Evolutionary conservation across 2,113 vertebrate genomes (phyloP).

Genomic region (Dolichotis patagonum): DNA sequence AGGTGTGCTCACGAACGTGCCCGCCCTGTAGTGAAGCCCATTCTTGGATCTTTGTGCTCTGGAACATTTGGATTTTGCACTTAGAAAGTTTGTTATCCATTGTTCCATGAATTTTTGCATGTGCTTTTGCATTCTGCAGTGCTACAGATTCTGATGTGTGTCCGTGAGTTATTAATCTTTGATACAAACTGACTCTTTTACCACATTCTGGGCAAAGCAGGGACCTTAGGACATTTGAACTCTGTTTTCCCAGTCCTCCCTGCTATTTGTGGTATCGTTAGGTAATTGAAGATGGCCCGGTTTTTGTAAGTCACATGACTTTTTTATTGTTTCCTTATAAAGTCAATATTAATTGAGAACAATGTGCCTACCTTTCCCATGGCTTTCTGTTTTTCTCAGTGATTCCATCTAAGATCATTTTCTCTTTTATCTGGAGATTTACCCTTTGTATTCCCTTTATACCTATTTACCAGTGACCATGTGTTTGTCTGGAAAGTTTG

Average conservation of each 20-base stretch:
- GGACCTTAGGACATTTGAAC: background rate
- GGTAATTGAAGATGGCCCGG: background rate
- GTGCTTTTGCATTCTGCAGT: no score
- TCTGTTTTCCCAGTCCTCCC: background rate
- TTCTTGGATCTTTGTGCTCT: background rate
- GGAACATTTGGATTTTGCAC: background rate
- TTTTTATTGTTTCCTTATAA: background rate
- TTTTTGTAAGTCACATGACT: background rate
- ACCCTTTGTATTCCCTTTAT: background rate
- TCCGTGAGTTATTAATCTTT: background rate
- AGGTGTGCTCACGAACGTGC: background rate
- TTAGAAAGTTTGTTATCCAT: background rate
- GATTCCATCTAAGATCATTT: background rate
- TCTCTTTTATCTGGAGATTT: background rate
- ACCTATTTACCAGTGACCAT: background rate
- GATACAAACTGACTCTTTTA: background rate
- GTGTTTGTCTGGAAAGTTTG: background rate
- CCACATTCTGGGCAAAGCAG: background rate
- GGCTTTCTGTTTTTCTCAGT: background rate
- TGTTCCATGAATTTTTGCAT: background rate
- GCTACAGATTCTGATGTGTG: background rate
- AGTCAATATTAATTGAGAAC: background rate
- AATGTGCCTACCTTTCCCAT: no score
- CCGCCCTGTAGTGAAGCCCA: background rate
- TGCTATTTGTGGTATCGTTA: background rate